These are phyloP conservation scores for Meiosimyza platycephala DNA, from an alignment of 2,888 invertebrate genomes.

Conservation along the genomic window DNA sequence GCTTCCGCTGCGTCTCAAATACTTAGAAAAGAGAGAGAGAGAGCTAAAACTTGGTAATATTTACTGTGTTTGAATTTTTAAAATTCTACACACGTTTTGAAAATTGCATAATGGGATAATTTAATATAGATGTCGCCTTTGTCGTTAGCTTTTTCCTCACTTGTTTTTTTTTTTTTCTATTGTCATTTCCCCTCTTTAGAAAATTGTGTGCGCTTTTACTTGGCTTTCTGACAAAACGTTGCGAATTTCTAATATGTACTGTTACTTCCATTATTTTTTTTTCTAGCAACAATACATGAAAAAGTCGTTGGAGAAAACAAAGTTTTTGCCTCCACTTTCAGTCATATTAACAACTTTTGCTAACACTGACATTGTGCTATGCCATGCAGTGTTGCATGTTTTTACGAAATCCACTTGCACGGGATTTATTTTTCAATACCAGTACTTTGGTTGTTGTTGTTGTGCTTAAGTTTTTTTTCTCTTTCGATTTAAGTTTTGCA, in stretches of 20 bases:
- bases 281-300: constrained; percentile 9
- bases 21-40: too few relatives aligned
- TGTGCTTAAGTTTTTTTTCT: background rate
- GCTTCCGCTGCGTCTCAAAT: too few relatives aligned
- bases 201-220: background rate
- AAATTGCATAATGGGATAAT: constrained; percentile 58
- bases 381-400: constrained; percentile 1
- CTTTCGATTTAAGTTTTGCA: constrained; percentile 14
- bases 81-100: constrained; percentile 53
- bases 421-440: constrained; percentile 25
- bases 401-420: constrained; percentile 17
- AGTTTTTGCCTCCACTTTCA: constrained; percentile 14
- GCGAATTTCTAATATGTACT: constrained; percentile 27
- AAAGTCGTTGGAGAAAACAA: constrained; percentile 19
- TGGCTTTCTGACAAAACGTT: constrained; percentile 9
- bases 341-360: constrained; percentile 26
- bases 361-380: background rate
- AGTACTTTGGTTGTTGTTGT: background rate
- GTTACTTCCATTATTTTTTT: constrained; percentile 2
- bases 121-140: constrained; percentile 52
- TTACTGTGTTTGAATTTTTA: constrained; percentile 16
- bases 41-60: background rate
- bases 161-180: background rate
- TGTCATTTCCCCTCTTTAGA: background rate
- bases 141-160: constrained; percentile 14